Percentiles rank a stretch among this genome's conserved stretches.
Conservation (phyloP, 2,888 invertebrate species). For the Diaperis boleti region DNA sequence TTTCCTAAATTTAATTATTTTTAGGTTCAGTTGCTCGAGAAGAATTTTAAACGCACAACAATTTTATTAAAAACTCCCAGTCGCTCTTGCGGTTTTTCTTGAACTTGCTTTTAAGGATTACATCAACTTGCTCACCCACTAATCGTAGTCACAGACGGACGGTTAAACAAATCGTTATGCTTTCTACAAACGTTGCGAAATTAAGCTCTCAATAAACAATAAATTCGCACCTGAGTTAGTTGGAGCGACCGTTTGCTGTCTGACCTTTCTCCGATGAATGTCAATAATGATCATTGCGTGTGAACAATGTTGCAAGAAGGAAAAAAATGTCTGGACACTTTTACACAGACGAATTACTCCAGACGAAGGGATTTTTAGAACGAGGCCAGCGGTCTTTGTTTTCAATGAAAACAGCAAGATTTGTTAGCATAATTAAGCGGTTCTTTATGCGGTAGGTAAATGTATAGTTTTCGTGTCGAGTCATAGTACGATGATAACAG, state of each 20-base stretch:
- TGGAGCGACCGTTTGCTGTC: slow-evolving; percentile 19
- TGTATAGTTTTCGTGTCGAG: no score
- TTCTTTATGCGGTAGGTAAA: no score
- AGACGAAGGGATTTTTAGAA: slow-evolving; percentile 23
- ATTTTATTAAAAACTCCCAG: no score
- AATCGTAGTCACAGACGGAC: slow-evolving; percentile 19
- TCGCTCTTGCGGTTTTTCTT: no score
- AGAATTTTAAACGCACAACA: no score
- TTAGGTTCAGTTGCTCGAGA: no score
- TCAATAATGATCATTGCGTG: slow-evolving; percentile 29
- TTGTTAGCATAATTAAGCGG: slow-evolving; percentile 9
- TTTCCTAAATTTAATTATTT: no score
- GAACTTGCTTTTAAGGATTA: slow-evolving; percentile 11
- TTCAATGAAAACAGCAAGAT: slow-evolving; percentile 18
- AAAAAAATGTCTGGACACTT: slow-evolving; percentile 17
- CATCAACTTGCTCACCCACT: slow-evolving; percentile 4
- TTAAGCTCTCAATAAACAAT: slow-evolving; percentile 24
- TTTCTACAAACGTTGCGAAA: slow-evolving; percentile 28
- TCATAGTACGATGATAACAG: no score
- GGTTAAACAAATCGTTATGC: slow-evolving; percentile 24
- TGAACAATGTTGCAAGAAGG: slow-evolving; percentile 4
- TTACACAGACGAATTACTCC: slow-evolving; percentile 21
- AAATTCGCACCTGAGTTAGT: slow-evolving; percentile 23
- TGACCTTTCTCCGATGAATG: slow-evolving; percentile 26
- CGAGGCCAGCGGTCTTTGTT: slow-evolving; percentile 22